phyloP scores from a whole-genome alignment of 1,140 invertebrate genomes.

The Drosophila elegans region DNA sequence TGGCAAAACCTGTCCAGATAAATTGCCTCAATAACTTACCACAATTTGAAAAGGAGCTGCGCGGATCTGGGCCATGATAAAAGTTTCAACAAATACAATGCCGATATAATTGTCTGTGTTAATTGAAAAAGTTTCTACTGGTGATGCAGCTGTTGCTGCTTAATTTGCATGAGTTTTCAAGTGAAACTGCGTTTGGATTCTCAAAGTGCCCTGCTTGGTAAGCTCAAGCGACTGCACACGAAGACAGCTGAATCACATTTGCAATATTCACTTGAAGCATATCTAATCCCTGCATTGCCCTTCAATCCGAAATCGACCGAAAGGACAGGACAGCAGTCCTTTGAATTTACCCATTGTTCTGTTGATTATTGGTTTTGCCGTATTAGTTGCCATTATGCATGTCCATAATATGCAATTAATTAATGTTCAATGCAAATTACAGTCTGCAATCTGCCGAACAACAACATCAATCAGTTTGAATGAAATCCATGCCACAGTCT shows the following conservation, averaged over 20 bases:
- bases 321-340: constrained; percentile 22
- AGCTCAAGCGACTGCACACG: constrained; percentile 6
- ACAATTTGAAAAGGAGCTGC: constrained; percentile 46
- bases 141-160: constrained; percentile 52
- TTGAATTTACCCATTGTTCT: constrained; percentile 69
- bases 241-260: constrained; percentile 42
- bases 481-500: constrained; percentile 17
- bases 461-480: constrained; percentile 51
- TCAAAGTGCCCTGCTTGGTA: constrained; percentile 34
- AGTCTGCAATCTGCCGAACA: constrained; percentile 44
- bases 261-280: constrained; percentile 37
- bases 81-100: constrained; percentile 68
- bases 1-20: constrained; percentile 47
- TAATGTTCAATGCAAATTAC: constrained; percentile 81
- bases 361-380: constrained; percentile 74
- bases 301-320: constrained; percentile 34
- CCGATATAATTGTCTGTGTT: constrained; percentile 72
- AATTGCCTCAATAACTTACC: constrained; percentile 68
- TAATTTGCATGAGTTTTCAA: constrained; percentile 53
- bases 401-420: constrained; percentile 75
- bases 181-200: constrained; percentile 33
- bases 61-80: constrained; percentile 49
- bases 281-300: constrained; percentile 58
- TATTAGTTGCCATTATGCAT: constrained; percentile 47
- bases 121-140: constrained; percentile 73